Conservation (phyloP, 2,797 vertebrate genomes). For the Falco biarmicus region DNA sequence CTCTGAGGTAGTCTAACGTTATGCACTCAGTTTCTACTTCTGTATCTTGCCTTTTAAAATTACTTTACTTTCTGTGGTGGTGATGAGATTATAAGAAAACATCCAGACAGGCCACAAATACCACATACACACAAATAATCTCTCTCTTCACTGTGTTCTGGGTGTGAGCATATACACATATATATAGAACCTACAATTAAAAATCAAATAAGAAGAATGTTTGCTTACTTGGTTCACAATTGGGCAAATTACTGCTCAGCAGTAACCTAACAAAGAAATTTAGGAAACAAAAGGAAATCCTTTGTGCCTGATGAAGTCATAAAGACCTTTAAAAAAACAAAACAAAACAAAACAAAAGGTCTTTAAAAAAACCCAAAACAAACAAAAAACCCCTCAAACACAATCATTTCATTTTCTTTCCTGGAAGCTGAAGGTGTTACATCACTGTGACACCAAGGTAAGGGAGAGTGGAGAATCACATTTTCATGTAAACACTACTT, state of each 20-base stretch:
- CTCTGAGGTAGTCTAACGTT: constrained; percentile 58
- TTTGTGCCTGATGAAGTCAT: background rate
- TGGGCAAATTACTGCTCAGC: constrained; percentile 33
- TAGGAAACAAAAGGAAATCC: background rate
- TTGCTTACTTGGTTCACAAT: constrained; percentile 58
- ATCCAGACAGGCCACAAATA: constrained; percentile 37
- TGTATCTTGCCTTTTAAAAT: constrained; percentile 70
- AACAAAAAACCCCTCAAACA: background rate
- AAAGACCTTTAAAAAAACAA: background rate
- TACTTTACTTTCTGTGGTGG: constrained; percentile 33
- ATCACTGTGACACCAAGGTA: background rate
- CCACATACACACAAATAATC: background rate
- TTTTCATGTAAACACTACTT: background rate
- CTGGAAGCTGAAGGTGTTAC: background rate
- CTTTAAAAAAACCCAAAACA: background rate
- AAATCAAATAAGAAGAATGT: background rate
- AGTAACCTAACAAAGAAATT: constrained; percentile 37
- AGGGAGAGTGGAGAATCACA: background rate
- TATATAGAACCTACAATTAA: background rate
- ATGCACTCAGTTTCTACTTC: constrained; percentile 66
- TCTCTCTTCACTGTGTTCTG: background rate
- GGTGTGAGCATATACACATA: background rate
- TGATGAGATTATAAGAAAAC: constrained; percentile 31
- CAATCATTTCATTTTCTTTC: background rate
- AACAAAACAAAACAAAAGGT: background rate